Evolutionary conservation across 2,888 invertebrate species (phyloP).

Genomic region (Nymphalis polychloros): DNA sequence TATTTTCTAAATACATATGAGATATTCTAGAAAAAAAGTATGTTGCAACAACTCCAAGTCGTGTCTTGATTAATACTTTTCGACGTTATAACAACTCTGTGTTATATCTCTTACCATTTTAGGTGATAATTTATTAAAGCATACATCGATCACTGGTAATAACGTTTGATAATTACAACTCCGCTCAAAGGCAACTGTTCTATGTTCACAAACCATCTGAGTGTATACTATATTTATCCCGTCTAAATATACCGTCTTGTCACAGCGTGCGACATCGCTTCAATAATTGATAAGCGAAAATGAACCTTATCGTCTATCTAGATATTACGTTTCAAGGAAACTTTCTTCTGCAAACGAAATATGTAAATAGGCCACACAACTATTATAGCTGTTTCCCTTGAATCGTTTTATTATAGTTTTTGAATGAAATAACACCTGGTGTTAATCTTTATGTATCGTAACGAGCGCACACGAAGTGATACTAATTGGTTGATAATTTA

Average conservation of each 20-base stretch:
- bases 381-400: constrained; percentile 14
- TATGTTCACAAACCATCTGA: constrained; percentile 55
- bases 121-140: no score
- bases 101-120: no score
- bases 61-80: no score
- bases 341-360: constrained; percentile 19
- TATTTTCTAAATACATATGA: no score
- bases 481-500: no score
- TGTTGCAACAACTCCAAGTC: no score
- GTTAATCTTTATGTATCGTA: not conserved
- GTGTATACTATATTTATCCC: constrained; percentile 64
- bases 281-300: constrained; percentile 38
- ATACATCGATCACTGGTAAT: not conserved
- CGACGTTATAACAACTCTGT: no score
- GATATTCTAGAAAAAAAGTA: no score
- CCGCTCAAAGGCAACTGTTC: constrained; percentile 34
- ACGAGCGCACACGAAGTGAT: no score
- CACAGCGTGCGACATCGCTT: constrained; percentile 70
- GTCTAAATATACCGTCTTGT: constrained; percentile 53
- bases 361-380: constrained; percentile 39
- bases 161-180: constrained; percentile 36
- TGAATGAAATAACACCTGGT: not conserved
- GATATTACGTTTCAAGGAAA: constrained; percentile 21
- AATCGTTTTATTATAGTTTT: constrained; percentile 1
- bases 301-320: constrained; percentile 35